Evolutionary conservation across 2,113 vertebrate species (phyloP).

Genomic region (Gallinago media): DNA sequence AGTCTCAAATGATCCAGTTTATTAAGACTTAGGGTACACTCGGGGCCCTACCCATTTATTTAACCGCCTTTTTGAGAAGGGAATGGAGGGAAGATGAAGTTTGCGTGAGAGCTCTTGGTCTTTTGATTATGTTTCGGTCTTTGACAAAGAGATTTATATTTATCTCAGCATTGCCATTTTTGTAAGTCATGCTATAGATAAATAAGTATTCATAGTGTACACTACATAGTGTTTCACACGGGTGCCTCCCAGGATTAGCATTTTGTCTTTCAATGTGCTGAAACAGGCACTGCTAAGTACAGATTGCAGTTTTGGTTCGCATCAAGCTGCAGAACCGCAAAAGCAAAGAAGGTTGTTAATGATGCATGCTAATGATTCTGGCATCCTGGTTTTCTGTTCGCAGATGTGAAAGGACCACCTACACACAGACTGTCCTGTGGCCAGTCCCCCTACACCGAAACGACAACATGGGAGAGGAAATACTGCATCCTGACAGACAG

Average conservation of each 20-base stretch:
- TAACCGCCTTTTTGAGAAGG: neutral
- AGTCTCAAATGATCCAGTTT: neutral
- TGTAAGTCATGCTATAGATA: neutral
- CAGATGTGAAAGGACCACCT: conserved; percentile 94
- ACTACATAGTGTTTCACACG: neutral
- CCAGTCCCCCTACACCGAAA: conserved; percentile 88
- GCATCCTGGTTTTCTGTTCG: neutral
- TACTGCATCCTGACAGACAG: conserved; percentile 94
- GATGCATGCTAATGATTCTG: neutral
- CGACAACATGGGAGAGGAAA: conserved; percentile 89
- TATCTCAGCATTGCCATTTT: neutral
- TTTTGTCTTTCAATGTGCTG: neutral
- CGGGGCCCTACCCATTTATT: neutral
- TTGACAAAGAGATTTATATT: neutral
- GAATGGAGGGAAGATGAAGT: neutral
- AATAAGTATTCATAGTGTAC: neutral
- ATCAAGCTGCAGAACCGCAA: neutral
- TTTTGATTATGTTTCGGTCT: neutral
- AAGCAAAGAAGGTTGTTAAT: neutral
- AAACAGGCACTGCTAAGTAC: neutral
- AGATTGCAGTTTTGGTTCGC: neutral
- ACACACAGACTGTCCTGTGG: conserved; percentile 93
- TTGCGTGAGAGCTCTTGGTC: neutral
- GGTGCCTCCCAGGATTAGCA: neutral
- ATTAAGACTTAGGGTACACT: neutral